phyloP scores from a whole-genome alignment of 2,888 invertebrate species.

The Drosophila recens region DNA sequence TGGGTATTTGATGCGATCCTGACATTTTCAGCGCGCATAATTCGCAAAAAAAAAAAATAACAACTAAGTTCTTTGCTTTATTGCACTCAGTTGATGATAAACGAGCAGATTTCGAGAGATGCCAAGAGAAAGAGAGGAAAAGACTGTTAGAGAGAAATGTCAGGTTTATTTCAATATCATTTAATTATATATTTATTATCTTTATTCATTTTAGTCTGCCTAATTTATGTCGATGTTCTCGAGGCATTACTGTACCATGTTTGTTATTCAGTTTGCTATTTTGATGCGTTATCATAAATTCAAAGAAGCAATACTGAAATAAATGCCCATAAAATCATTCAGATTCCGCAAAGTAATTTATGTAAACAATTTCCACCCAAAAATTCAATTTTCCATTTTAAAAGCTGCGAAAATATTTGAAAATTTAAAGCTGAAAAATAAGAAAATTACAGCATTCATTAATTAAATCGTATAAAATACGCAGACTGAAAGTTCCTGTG shows the following conservation, averaged over 20 bases:
- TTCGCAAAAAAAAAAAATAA: slow-evolving; percentile 1
- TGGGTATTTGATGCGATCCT: slow-evolving; percentile 41
- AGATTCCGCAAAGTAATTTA: slow-evolving; percentile 26
- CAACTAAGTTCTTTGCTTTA: slow-evolving; percentile 26
- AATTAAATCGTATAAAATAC: slow-evolving; percentile 75
- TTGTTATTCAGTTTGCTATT: not conserved
- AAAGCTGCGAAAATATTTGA: slow-evolving; percentile 48
- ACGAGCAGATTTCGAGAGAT: not conserved
- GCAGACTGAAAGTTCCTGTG: slow-evolving; percentile 52
- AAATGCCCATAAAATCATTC: slow-evolving; percentile 16
- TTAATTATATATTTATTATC: slow-evolving; percentile 2
- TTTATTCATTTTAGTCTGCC: not conserved
- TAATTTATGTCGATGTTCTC: not conserved
- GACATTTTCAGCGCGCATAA: slow-evolving; percentile 37
- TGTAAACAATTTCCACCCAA: slow-evolving; percentile 32
- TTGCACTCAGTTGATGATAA: slow-evolving; percentile 5
- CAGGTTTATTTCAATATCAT: not conserved
- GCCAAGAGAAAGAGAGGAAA: not conserved
- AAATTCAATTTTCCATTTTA: slow-evolving; percentile 9
- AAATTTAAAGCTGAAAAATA: slow-evolving; percentile 3
- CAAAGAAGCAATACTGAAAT: slow-evolving; percentile 4
- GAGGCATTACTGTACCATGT: not conserved
- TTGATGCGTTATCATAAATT: slow-evolving; percentile 14
- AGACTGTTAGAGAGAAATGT: not conserved
- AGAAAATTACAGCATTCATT: slow-evolving; percentile 29